Evolutionary conservation across 2,113 vertebrate genomes (phyloP), one percentile per base, ranked within the genome.

Genomic region (Anolis carolinensis): DNA sequence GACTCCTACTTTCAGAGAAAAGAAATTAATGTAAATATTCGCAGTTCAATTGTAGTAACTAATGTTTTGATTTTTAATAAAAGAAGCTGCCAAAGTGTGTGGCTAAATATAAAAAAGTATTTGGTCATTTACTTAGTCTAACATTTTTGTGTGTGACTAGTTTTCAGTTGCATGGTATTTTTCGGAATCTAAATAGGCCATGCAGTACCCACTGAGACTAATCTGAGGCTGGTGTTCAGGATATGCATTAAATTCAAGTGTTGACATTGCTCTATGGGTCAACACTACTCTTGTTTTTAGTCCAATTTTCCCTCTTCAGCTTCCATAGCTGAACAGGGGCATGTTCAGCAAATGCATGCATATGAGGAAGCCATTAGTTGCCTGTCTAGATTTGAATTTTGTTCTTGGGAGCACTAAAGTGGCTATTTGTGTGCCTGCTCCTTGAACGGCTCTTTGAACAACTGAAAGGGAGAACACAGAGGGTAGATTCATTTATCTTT

Each of bases 81-180:
- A 74, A 50, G 30, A 50, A 67, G 72, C 32, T 34, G 20, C 48
- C 67, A 71, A 32, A 73, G 44, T 79, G 67, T 86, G 34, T 25
- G 36, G 67, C n/a, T 44, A 50, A 89, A 89, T 90, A 88, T 91
- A 76, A 92, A 92, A 13, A 74, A 88, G 50, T 5, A 30, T 44
- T 88, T 89, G 81, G 86, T 89, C 84, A 90, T 3, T 65, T 89
- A 32, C 87, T 93, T 84, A 90, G 62, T 83, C 92, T 91, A 81
- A 89, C 84, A 91, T 87, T 25, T 36, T 1, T 80, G 82, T 72
- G 83, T 59, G 84, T 86, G 91, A 90, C 39, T 72, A 83, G 87
- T 86, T 88, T 87, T 90, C 90, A 90, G 92, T 94, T 93, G 93
- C 90, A 86, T 87, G 82, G 89, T 91, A 87, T 83, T 74, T 80